A percentile compares a stretch with the other conserved stretches of the same genome.
Conservation (phyloP, 2,888 invertebrate species). For the Drosophila borborema region DNA sequence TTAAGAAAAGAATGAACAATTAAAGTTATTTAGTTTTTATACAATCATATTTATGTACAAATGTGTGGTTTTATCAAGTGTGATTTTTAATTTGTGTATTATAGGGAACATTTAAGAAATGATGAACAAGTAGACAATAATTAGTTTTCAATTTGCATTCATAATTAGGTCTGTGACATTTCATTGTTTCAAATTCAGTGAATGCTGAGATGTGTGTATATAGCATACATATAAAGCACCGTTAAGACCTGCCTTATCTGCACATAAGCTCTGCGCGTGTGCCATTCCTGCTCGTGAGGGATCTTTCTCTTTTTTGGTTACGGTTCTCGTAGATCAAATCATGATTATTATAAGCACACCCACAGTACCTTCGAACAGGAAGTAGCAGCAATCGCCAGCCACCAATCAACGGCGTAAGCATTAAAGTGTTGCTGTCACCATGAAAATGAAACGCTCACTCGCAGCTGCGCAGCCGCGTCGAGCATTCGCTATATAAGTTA, state of each 20-base stretch:
- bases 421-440: constrained; percentile 71
- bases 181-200: not conserved
- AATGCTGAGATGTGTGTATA: not conserved
- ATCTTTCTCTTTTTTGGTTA: constrained; percentile 66
- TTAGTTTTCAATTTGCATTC: not conserved
- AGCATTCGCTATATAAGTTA: constrained; percentile 76
- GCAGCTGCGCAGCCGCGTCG: constrained; percentile 44
- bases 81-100: no score
- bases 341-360: constrained; percentile 62
- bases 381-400: constrained; percentile 61
- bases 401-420: constrained; percentile 62
- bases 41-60: not conserved
- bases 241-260: constrained; percentile 41
- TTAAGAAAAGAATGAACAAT: no score
- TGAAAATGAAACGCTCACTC: constrained; percentile 60
- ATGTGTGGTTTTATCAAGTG: no score
- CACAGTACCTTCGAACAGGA: constrained; percentile 72
- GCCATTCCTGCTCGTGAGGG: constrained; percentile 10
- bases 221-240: constrained; percentile 2
- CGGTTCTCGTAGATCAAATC: constrained; percentile 43
- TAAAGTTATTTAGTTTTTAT: no score
- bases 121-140: no score
- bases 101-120: no score
- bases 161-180: not conserved
- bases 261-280: constrained; percentile 7